A percentile compares a stretch with the other conserved stretches of the same genome.
phyloP scores from a whole-genome alignment of 2,113 vertebrate genomes.

The Corythoichthys haematopterus region DNA sequence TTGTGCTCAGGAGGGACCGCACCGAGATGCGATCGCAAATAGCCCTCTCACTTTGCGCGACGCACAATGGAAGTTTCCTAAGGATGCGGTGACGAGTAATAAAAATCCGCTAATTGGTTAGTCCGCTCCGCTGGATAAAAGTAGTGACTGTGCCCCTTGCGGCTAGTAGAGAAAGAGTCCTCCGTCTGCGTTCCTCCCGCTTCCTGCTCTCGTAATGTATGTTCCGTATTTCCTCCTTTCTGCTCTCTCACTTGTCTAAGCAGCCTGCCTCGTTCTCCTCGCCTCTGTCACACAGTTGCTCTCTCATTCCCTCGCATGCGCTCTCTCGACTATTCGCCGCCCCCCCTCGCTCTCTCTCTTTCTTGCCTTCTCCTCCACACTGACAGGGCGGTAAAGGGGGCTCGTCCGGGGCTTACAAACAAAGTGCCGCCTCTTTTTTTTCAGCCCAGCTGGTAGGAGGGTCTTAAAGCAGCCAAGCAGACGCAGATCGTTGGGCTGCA shows the following conservation, averaged over 20 bases:
- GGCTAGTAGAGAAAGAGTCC: constrained; percentile 53
- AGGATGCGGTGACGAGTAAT: constrained; percentile 27
- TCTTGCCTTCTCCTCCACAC: constrained; percentile 73
- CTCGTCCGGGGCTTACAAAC: constrained; percentile 78
- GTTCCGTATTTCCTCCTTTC: constrained; percentile 65
- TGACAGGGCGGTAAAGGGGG: constrained; percentile 81
- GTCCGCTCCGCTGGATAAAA: constrained; percentile 52
- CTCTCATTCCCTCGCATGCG: constrained; percentile 56
- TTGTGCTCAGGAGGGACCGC: constrained; percentile 43
- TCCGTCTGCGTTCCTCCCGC: constrained; percentile 59
- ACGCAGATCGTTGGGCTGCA: constrained; percentile 84
- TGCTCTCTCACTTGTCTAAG: constrained; percentile 58
- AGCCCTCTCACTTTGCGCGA: constrained; percentile 38
- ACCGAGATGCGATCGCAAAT: constrained; percentile 24
- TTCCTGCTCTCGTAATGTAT: constrained; percentile 65
- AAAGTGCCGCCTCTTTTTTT: constrained; percentile 74
- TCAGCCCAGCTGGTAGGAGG: constrained; percentile 81
- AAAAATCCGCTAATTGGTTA: constrained; percentile 50
- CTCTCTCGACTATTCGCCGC: constrained; percentile 38
- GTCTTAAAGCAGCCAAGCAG: constrained; percentile 70
- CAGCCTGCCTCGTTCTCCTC: constrained; percentile 60
- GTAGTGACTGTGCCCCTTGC: constrained; percentile 57
- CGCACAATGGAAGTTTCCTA: constrained; percentile 35
- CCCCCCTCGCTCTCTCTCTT: constrained; percentile 31
- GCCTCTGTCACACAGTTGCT: constrained; percentile 54